Base-by-base conservation (phyloP, 2,113 vertebrate species). In the Phainopepla nitens region DNA sequence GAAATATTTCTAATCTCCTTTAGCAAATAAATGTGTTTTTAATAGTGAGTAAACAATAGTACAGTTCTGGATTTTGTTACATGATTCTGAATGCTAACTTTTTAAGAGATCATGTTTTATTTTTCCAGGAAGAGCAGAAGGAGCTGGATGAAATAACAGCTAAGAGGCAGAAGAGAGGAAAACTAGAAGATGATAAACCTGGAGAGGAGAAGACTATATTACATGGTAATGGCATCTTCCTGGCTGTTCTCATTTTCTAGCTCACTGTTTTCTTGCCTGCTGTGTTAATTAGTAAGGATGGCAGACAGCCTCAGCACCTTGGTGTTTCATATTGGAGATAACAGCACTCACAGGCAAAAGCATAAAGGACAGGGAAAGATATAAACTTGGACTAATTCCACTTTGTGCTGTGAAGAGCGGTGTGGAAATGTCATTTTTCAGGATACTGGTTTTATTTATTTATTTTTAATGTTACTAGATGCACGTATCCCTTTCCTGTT, bases 91-190 rank as follows among this genome's bases (percentile, higher is more conserved):
- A 50, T 3, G 2, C 39, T 66, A 68, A 31, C 31, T 87, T 84
- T 75, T 90, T 35, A 60, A 80, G 84, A 50, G 36, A 17, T 57
- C 22, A 1, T 80, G 41, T 68, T 95, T 94, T 73, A 50, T 91
- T 96, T 96, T 92, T 90, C 83, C 87, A 99, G 99, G 99, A 99
- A 69, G 98, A 99, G 95, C 98, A 99, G 97, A 99, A 99, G 80
- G 99, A 99, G 92, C 96, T 99, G 90, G 99, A 99, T 98, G 99
- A 99, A 98, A 99, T 99, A 96, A 99, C 98, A 77, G 99, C 99
- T 57, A 99, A 99, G 97, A 98, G 99, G 89, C 99, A 99, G 97
- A 99, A 99, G 98, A 99, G 98, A 96, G 99, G 99, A 86, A 99
- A 98, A 96, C 98, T 98, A 25, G 99, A 99, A 94, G 99, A 99